Evolutionary conservation across 2,888 invertebrate species (phyloP), one percentile per base, ranked within the genome.

Genomic region (Deroplatys truncata): DNA sequence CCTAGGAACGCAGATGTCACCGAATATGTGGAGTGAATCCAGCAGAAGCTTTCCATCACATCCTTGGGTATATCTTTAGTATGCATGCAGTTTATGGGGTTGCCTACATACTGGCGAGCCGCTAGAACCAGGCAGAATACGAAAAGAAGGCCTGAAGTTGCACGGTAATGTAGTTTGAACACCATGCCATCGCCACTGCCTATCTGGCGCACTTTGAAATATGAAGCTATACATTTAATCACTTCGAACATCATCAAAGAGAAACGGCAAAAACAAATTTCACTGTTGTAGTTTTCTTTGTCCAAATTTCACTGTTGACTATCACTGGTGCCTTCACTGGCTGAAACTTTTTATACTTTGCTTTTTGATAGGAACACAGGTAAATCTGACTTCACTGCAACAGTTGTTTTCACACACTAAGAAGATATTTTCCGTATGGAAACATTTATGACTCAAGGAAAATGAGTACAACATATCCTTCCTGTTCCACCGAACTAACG

Each of bases 11-110:
- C 85, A 13, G 90, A 28, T 31, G 82, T 92, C 91, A 98, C 95
- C 88, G 98, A 97, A 93, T 98, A 98, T 89, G 98, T 98, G 92
- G 98, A 98, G 94, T 98, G 98, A 92, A 98, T 98, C 98, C 98
- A 98, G 94, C 98, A 98, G 93, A 97, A 98, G 84, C 98, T 98
- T 94, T 98, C 98, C 92, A 98, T 94, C 90, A 98, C 98, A 28
- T 84, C 82, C 31, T 92, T 92, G 93, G 93, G 97, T 96, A 97
- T 97, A 92, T 97, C 97, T 7, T 35, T 29, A 7, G 86, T 31
- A 94, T 97, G 97, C 93, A 97, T 96, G 94, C 97, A 98, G 94
- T 97, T 97, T 93, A 98, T 98, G 91, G 98, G 97, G 94, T 98
- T 97, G 92, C 98, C 97, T 92, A 98, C 97, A 93, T 97, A 97